Base-by-base conservation (phyloP, 2,888 invertebrate species). In the Platerodrilus igneus region DNA sequence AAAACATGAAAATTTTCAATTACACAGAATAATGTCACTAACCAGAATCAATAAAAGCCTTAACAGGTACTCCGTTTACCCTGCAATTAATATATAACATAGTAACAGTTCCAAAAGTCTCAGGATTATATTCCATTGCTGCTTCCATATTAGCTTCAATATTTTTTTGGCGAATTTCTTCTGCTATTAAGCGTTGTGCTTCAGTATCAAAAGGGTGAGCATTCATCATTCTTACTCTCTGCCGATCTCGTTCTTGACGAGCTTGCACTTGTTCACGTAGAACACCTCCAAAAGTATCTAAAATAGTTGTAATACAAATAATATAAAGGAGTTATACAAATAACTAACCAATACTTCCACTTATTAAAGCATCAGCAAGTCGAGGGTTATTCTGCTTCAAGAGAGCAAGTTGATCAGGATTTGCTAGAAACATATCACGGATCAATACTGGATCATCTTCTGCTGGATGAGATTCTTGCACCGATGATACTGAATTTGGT, bases 111-210 rank as follows among this genome's bases (percentile, higher is more conserved):
- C 95, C 97, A 70, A 97, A 97, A 26, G 90, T 93, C 71, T 99
- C 99, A 0, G 99, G 99, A 69, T 95, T 92, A 66, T 92, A 92
- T 64, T 99, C 97, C 82, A 97, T 93, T 0, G 97, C 97, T 1
- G 93, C 92, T 64, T 96, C 93, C 95, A 97, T 96, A 62, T 96
- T 96, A 0, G 92, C 90, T 67, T 96, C 92, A 47, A 97, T 93
- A 67, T 97, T 97, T 64, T 94, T 89, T 60, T 87, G 91, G 55
- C 86, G 77, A 48, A 97, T 97, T 70, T 95, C 93, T 64, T 95
- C 94, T 3, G 94, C 95, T 53, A 97, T 96, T 59, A 93, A 76
- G 45, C 86, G 77, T 68, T 97, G 97, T 0, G 94, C 91, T 66
- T 94, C 94, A 1, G 90, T 85, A 68, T 95, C 94, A 64, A 96